Evolutionary conservation across 2,888 invertebrate species (phyloP), one percentile per base, ranked within the genome.

Genomic region (Agrotis exclamationis): DNA sequence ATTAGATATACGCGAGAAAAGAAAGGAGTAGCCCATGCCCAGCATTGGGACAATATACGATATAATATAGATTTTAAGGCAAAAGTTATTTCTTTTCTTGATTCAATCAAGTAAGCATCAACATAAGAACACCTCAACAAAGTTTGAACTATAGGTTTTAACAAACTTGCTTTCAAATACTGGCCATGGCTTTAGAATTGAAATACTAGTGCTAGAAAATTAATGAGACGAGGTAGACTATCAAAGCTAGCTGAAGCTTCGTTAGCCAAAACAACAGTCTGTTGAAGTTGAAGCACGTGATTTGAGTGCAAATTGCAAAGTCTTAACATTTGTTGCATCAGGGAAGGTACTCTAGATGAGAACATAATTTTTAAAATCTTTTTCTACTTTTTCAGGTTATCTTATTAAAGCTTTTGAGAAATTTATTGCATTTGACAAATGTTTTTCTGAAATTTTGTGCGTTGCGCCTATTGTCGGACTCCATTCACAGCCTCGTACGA

Each of bases 211-310:
- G 20, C 62, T 78, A 44, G 53, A 62, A 64, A 78, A 64, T 64
- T 71, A 71, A 73, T 72, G 74, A 78, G 64, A 65, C 73, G 13
- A 39, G 57, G 54, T 47, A 22, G 14, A 24, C 33, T 50, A 24
- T 48, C 33, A 62, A 62, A 60, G 74, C 45, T 24, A 20, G 48
- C 20, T n/a, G n/a, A 14, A 45, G 57, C 73, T 79, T 66, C 45
- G 58, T 73, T 79, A 76, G 24, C 47, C 47, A 64, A 28, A 54
- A 63, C 70, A 76, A 62, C 71, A 59, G 51, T 50, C 28, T 57
- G 9, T 11, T 39, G 39, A 39, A 39, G 39, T 11, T 13, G 47
- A 18, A 24, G 69, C 18, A 54, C 78, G 63, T 60, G 78, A 59
- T 70, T 56, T 60, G 45, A 33, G 20, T 63, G n/a, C 54, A 63